Conservation (phyloP, 1,140 invertebrate genomes). For the Magallana angulata region DNA sequence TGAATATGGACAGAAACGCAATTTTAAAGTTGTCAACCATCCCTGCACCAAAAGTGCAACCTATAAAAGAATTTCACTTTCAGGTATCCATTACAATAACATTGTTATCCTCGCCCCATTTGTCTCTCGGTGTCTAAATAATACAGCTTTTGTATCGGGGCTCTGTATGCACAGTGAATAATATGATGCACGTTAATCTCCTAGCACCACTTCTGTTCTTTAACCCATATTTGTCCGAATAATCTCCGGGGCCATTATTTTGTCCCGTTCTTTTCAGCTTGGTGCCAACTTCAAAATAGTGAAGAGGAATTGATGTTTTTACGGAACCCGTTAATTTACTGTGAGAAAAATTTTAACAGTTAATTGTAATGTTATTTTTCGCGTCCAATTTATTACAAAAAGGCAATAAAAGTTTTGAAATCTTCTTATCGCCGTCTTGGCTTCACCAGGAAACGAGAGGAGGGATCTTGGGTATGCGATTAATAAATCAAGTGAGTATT, state of each 20-base stretch:
- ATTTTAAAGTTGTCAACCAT: neutral
- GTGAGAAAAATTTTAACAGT: constrained; percentile 34
- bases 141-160: neutral
- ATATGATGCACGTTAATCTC: constrained; percentile 12
- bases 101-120: neutral
- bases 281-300: constrained; percentile 35
- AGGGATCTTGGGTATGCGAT: constrained; percentile 1
- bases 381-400: constrained; percentile 15
- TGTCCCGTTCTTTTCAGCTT: constrained; percentile 35
- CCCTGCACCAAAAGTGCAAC: neutral
- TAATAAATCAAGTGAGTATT: neutral
- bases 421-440: constrained; percentile 31
- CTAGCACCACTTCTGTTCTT: constrained; percentile 3
- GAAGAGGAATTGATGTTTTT: constrained; percentile 38
- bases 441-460: constrained; percentile 18
- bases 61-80: neutral
- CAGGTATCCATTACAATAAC: neutral
- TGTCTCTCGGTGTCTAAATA: constrained; percentile 11
- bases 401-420: constrained; percentile 38
- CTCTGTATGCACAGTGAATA: neutral
- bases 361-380: constrained; percentile 38
- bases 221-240: constrained; percentile 26
- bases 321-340: constrained; percentile 14
- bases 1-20: too few relatives aligned
- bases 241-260: constrained; percentile 22